phyloP scores from a whole-genome alignment of 2,888 invertebrate genomes.

The Lasiommata megera region DNA sequence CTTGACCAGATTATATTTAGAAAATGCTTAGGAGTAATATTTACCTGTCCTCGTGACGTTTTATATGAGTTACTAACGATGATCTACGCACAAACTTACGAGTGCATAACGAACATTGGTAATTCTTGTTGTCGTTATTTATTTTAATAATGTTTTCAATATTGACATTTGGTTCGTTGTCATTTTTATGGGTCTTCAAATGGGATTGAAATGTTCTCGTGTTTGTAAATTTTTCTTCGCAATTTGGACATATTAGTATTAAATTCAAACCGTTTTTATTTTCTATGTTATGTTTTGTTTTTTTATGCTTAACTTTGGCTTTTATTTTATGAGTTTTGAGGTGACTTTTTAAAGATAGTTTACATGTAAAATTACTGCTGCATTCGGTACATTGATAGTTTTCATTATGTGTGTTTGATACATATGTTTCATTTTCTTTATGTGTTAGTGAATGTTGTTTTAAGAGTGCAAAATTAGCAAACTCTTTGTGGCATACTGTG shows the following conservation, averaged over 20 bases:
- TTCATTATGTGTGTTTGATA: conserved; percentile 1
- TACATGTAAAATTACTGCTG: conserved; percentile 8
- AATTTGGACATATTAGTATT: conserved; percentile 19
- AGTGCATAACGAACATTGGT: conserved; percentile 60
- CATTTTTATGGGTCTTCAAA: conserved; percentile 17
- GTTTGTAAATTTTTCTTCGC: conserved; percentile 8
- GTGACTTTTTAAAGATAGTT: conserved; percentile 10
- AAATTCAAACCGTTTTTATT: conserved; percentile 28
- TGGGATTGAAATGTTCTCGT: conserved; percentile 14
- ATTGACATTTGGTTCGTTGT: conserved; percentile 1
- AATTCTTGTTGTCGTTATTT: conserved; percentile 27
- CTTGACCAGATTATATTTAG: no score
- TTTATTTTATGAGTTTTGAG: conserved; percentile 19
- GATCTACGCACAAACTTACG: conserved; percentile 58
- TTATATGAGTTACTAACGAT: conserved; percentile 55
- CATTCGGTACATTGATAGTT: conserved; percentile 20
- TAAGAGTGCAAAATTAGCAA: background rate
- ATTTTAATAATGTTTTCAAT: background rate
- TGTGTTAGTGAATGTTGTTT: conserved; percentile 1
- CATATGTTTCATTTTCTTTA: no score
- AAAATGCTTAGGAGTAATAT: background rate
- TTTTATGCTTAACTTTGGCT: conserved; percentile 12
- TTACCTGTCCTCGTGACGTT: conserved; percentile 46
- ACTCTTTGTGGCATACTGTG: conserved; percentile 2
- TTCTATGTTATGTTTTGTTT: conserved; percentile 21